A percentile compares a stretch with the other conserved stretches of the same genome.
Conservation (phyloP, 2,888 invertebrate species). For the Tenodera sinensis region DNA sequence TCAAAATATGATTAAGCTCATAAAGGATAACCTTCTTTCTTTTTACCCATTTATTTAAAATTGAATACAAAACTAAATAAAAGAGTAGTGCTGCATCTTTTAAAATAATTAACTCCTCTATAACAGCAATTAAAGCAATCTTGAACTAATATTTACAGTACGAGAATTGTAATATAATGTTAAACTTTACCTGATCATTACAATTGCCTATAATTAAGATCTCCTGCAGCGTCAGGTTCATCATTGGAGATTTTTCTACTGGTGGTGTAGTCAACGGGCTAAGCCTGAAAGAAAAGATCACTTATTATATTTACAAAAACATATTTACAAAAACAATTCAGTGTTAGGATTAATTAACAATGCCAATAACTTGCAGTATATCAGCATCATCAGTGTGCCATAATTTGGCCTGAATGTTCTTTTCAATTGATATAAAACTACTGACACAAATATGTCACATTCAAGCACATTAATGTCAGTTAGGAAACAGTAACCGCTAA, state of each 20-base stretch:
- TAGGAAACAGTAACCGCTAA: too few relatives aligned
- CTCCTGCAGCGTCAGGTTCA: conserved; percentile 87
- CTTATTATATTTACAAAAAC: not conserved
- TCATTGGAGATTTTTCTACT: conserved; percentile 79
- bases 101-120: not conserved
- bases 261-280: conserved; percentile 81
- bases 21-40: too few relatives aligned
- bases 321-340: not conserved
- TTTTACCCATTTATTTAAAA: too few relatives aligned
- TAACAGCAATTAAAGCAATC: not conserved
- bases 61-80: too few relatives aligned
- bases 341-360: not conserved
- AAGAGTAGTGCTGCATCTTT: not conserved
- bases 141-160: not conserved
- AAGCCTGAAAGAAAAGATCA: conserved; percentile 53
- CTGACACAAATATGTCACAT: too few relatives aligned
- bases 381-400: too few relatives aligned
- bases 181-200: conserved; percentile 66
- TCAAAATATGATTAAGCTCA: too few relatives aligned
- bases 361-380: not conserved
- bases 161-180: not conserved
- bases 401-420: too few relatives aligned
- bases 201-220: conserved; percentile 91
- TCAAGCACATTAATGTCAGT: too few relatives aligned
- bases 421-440: too few relatives aligned